Evolutionary conservation across 2,888 invertebrate species (phyloP).

Genomic region (Morpho helenor): DNA sequence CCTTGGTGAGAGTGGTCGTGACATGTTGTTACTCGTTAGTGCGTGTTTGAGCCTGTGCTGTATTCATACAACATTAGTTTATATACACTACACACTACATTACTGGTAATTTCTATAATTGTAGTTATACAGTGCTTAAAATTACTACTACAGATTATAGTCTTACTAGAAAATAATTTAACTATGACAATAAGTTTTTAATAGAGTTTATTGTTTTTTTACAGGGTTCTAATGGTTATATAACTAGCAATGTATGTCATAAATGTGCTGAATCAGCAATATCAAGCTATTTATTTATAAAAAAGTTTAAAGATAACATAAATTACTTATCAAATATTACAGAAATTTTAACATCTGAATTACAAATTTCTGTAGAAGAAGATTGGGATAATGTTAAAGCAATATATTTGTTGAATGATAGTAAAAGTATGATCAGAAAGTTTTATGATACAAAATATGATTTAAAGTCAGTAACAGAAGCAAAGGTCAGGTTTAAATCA

Average conservation of each 20-base stretch:
- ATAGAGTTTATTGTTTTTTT: neutral
- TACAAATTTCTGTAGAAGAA: neutral
- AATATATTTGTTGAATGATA: neutral
- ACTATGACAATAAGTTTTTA: too few species aligned
- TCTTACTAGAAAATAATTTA: too few species aligned
- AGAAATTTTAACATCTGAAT: neutral
- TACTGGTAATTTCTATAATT: too few species aligned
- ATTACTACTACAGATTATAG: too few species aligned
- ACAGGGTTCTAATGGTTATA: neutral
- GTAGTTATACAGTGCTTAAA: too few species aligned
- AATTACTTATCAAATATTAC: neutral
- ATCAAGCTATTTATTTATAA: constrained; percentile 1
- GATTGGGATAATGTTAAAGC: neutral
- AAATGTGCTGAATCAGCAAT: neutral
- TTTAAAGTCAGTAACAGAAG: neutral
- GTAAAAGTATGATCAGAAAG: neutral
- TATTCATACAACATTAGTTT: too few species aligned
- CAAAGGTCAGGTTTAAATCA: neutral
- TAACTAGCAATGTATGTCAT: neutral
- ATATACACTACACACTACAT: too few species aligned
- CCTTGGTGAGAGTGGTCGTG: too few species aligned
- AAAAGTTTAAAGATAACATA: neutral
- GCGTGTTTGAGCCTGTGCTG: too few species aligned
- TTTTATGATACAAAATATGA: constrained; percentile 1
- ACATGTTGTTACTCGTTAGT: too few species aligned